phyloP scores from a whole-genome alignment of 2,888 invertebrate species.

The Iphiclides podalirius region DNA sequence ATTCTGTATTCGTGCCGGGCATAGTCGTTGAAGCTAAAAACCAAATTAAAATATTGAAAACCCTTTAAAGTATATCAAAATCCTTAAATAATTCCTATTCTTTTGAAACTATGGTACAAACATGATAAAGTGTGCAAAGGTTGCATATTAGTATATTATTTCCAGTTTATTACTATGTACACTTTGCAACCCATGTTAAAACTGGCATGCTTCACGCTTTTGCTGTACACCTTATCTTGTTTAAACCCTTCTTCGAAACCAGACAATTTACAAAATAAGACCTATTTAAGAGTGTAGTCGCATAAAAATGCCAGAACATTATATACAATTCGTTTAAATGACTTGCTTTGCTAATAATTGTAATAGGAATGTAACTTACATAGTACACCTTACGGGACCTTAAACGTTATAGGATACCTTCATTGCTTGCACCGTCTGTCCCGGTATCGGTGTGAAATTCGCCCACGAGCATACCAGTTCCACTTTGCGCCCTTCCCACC shows the following conservation, averaged over 20 bases:
- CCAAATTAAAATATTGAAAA: conserved; percentile 43
- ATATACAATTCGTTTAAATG: conserved; percentile 55
- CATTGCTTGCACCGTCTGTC: conserved; percentile 71
- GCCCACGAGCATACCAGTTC: conserved; percentile 54
- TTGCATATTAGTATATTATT: conserved; percentile 43
- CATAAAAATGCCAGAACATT: conserved; percentile 49
- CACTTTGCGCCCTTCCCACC: conserved; percentile 62
- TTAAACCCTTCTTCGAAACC: conserved; percentile 43
- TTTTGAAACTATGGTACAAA: conserved; percentile 38
- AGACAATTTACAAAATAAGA: conserved; percentile 28
- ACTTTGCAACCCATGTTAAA: conserved; percentile 47
- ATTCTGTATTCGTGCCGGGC: conserved; percentile 81
- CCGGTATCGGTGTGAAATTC: conserved; percentile 64
- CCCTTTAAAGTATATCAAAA: conserved; percentile 4
- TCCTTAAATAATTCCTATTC: background rate
- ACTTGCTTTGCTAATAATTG: conserved; percentile 65
- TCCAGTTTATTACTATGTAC: conserved; percentile 36
- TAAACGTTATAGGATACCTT: conserved; percentile 76
- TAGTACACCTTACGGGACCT: conserved; percentile 69
- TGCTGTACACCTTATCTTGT: conserved; percentile 66
- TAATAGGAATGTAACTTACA: conserved; percentile 69
- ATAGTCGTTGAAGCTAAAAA: conserved; percentile 85
- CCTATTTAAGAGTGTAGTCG: conserved; percentile 28
- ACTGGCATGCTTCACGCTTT: conserved; percentile 52
- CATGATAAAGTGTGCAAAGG: conserved; percentile 60